Percentiles rank a stretch among this genome's conserved stretches.
Evolutionary conservation across 2,113 vertebrate species (phyloP).

Genomic region (Acanthochromis polyacanthus): DNA sequence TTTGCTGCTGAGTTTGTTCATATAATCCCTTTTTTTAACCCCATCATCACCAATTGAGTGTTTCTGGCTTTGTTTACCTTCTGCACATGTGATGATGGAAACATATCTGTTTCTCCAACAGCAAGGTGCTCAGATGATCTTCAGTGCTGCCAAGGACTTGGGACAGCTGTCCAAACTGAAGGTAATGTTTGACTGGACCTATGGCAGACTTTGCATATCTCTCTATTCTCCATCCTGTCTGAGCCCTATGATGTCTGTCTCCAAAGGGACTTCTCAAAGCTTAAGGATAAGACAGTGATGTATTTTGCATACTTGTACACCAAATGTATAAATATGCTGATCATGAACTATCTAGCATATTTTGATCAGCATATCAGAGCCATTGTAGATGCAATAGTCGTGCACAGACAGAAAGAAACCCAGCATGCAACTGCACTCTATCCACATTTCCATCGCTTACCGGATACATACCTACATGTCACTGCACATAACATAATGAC

Average conservation of each 20-base stretch:
- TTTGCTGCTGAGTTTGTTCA: background rate
- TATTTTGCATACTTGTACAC: background rate
- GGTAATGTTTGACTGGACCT: constrained; percentile 81
- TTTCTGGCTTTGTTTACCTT: constrained; percentile 23
- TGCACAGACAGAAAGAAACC: no score
- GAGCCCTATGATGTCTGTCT: background rate
- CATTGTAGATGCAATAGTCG: no score
- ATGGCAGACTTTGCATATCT: background rate
- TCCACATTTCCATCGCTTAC: background rate
- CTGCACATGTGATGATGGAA: background rate
- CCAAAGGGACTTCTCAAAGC: constrained; percentile 7
- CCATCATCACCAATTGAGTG: background rate
- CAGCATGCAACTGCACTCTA: background rate
- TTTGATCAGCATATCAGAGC: background rate
- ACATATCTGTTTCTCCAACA: constrained; percentile 61
- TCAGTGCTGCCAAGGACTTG: constrained; percentile 97
- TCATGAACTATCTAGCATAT: background rate
- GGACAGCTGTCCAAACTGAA: constrained; percentile 98
- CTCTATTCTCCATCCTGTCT: background rate
- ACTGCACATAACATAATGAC: background rate
- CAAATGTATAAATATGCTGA: constrained; percentile 1
- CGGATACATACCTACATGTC: no score
- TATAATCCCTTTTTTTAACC: background rate
- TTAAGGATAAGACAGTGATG: constrained; percentile 2
- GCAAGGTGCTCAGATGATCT: constrained; percentile 98